Percentiles rank a stretch among this genome's conserved stretches.
These are phyloP conservation scores for Drosophila littoralis DNA, from an alignment of 1,140 invertebrate genomes.

Conservation along the genomic window DNA sequence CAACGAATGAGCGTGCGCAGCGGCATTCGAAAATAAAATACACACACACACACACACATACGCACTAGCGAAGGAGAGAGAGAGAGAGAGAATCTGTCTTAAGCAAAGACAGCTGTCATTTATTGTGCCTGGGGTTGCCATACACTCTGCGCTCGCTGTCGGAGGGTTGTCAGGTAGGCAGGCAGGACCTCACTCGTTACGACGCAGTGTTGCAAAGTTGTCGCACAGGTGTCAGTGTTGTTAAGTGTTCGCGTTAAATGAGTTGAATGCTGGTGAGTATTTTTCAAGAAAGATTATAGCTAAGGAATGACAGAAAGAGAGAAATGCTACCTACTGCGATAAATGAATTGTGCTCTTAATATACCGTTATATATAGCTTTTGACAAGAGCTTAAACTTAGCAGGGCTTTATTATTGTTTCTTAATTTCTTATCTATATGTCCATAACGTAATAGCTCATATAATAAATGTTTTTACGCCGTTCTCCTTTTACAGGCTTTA, in stretches of 20 bases:
- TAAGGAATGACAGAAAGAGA: no score
- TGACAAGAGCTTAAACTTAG: no score
- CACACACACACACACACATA: slow-evolving; percentile 12
- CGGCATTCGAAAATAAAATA: slow-evolving; percentile 36
- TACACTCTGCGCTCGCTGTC: background rate
- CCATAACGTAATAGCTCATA: no score
- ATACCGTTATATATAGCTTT: no score
- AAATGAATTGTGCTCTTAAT: no score
- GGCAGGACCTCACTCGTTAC: slow-evolving; percentile 7
- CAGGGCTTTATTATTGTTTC: no score
- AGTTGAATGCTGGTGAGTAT: background rate
- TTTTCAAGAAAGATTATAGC: background rate
- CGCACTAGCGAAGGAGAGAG: background rate
- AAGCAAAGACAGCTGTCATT: slow-evolving; percentile 54
- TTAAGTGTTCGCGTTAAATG: slow-evolving; percentile 4
- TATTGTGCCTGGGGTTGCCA: slow-evolving; percentile 28
- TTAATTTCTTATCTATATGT: no score
- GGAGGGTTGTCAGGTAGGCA: slow-evolving; percentile 53
- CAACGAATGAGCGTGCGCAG: slow-evolving; percentile 54
- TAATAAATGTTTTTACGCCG: no score
- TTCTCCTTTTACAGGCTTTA: slow-evolving; percentile 35
- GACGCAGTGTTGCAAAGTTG: slow-evolving; percentile 18
- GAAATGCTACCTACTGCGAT: no score
- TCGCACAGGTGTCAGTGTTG: slow-evolving; percentile 38
- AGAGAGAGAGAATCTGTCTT: background rate